Evolutionary conservation across 2,797 vertebrate species (phyloP).

Genomic region (Alcedo quadribrachys): DNA sequence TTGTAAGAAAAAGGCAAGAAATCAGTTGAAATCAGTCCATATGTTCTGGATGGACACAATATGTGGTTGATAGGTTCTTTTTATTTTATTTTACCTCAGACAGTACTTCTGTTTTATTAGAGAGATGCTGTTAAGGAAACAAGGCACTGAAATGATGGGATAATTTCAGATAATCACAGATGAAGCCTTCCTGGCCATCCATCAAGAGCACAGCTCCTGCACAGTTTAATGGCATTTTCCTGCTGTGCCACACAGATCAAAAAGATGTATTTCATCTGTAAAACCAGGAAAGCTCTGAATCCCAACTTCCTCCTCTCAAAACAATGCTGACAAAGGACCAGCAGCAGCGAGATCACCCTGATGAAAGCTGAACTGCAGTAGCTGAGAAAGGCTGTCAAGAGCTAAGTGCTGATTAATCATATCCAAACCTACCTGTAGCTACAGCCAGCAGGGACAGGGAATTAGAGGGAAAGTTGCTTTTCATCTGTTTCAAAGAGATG

Average conservation of each 20-base stretch:
- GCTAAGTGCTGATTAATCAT: conserved; percentile 28
- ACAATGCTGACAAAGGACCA: background rate
- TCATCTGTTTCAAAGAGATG: conserved; percentile 32
- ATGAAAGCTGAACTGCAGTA: conserved; percentile 22
- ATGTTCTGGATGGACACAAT: background rate
- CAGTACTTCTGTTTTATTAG: background rate
- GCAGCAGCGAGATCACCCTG: background rate
- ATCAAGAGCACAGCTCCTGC: conserved; percentile 85
- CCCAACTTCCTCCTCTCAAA: conserved; percentile 82
- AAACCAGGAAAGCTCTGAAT: conserved; percentile 77
- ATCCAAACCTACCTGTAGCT: conserved; percentile 12
- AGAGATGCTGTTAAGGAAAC: background rate
- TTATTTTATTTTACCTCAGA: background rate
- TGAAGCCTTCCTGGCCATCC: conserved; percentile 85
- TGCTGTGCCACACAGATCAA: conserved; percentile 82
- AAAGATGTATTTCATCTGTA: conserved; percentile 62
- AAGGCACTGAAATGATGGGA: background rate
- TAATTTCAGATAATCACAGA: conserved; percentile 80
- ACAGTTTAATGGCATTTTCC: conserved; percentile 83
- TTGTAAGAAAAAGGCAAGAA: background rate
- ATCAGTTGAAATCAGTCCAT: background rate
- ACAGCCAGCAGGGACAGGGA: background rate
- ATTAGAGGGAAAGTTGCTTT: background rate
- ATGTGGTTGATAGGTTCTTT: background rate
- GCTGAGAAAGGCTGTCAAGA: conserved; percentile 30